Evolutionary conservation across 1,140 invertebrate species (phyloP).

Genomic region (Periplaneta americana): DNA sequence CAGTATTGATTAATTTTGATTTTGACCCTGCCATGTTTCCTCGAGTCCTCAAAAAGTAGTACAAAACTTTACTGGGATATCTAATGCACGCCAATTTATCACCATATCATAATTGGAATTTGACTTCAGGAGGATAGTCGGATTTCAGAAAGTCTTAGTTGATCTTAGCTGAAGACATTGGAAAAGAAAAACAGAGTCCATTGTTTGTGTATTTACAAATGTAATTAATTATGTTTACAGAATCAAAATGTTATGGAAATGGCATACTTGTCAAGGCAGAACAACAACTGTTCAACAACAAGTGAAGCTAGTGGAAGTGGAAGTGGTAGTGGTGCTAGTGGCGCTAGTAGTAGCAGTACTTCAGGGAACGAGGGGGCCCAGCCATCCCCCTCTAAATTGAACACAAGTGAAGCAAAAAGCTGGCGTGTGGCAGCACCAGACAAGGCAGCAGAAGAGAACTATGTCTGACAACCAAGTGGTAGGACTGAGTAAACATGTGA

Average conservation of each 20-base stretch:
- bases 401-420: not conserved
- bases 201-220: too few relatives aligned
- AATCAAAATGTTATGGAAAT: constrained; percentile 24
- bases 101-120: too few relatives aligned
- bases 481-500: not conserved
- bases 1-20: too few relatives aligned
- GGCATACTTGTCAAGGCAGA: constrained; percentile 37
- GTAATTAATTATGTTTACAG: constrained; percentile 17
- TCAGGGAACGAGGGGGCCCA: not conserved
- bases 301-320: constrained; percentile 21
- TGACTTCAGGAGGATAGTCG: too few relatives aligned
- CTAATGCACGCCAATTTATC: too few relatives aligned
- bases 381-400: not conserved
- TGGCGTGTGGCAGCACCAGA: not conserved
- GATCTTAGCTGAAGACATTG: too few relatives aligned
- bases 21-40: too few relatives aligned
- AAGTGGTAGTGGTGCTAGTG: not conserved
- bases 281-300: constrained; percentile 46
- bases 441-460: constrained; percentile 1
- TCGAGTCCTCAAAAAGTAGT: too few relatives aligned
- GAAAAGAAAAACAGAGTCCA: too few relatives aligned
- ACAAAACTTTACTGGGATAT: too few relatives aligned
- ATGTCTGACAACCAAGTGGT: not conserved
- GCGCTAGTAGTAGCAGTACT: not conserved
- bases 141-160: too few relatives aligned